Conservation (phyloP, 2,113 vertebrate genomes). For the Morone chrysops region DNA sequence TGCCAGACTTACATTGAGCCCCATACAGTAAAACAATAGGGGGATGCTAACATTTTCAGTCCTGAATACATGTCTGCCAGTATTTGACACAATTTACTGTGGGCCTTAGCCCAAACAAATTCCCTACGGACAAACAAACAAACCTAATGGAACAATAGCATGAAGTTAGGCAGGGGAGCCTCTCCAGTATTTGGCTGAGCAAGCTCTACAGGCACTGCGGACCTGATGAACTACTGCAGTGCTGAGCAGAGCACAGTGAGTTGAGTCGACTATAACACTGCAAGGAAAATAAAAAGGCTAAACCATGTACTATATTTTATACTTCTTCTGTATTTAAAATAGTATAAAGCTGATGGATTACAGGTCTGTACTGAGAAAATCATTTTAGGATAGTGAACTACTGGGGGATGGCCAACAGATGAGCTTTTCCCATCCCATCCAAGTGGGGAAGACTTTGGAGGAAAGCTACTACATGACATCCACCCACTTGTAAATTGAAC, state of each 20-base stretch:
- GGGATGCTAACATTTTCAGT: conserved; percentile 58
- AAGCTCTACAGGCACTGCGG: conserved; percentile 32
- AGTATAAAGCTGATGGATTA: background rate
- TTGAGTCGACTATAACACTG: background rate
- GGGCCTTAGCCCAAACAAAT: conserved; percentile 50
- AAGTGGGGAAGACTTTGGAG: conserved; percentile 58
- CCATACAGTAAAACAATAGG: conserved; percentile 65
- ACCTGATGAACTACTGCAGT: conserved; percentile 38
- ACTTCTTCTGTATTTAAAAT: conserved; percentile 2
- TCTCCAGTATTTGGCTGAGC: conserved; percentile 48
- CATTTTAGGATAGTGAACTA: conserved; percentile 18
- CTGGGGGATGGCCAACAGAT: conserved; percentile 26
- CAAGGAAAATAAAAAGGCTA: background rate
- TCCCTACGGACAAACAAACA: conserved; percentile 75
- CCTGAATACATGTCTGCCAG: conserved; percentile 54
- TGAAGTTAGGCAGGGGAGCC: conserved; percentile 45
- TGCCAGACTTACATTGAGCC: conserved; percentile 56
- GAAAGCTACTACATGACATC: conserved; percentile 56
- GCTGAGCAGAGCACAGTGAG: conserved; percentile 15
- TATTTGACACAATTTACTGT: conserved; percentile 62
- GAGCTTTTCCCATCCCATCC: conserved; percentile 44
- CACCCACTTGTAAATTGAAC: conserved; percentile 65
- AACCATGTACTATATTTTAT: background rate
- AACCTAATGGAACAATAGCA: conserved; percentile 68
- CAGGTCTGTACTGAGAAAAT: conserved; percentile 21